These are phyloP conservation scores for Rhabdomys pumilio DNA, from an alignment of 2,797 vertebrate species.

Conservation along the genomic window DNA sequence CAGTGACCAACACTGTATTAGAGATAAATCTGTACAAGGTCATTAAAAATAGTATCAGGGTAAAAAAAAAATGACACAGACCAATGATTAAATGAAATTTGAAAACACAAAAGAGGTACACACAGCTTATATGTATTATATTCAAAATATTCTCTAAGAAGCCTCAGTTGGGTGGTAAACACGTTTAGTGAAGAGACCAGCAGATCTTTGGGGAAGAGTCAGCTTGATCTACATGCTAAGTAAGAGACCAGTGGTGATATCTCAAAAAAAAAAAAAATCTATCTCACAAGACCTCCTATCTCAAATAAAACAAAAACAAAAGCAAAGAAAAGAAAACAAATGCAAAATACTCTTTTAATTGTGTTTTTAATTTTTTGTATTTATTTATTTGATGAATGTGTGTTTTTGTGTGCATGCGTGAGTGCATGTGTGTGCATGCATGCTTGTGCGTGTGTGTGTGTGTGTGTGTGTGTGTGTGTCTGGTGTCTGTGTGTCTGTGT, in stretches of 20 bases:
- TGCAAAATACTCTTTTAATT: background rate
- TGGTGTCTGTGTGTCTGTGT: background rate
- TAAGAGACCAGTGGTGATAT: too few relatives aligned
- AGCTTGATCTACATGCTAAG: background rate
- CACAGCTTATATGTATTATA: background rate
- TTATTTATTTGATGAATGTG: background rate
- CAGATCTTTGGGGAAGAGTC: background rate
- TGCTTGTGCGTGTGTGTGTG: background rate
- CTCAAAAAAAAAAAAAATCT: background rate
- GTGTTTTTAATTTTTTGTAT: background rate
- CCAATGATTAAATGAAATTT: slow-evolving; percentile 3
- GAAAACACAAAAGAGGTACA: background rate
- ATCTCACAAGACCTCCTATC: too few relatives aligned
- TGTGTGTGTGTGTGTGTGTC: too few relatives aligned
- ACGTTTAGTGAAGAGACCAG: background rate
- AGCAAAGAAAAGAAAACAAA: too few relatives aligned
- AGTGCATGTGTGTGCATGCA: too few relatives aligned
- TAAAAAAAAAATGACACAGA: background rate
- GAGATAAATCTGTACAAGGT: background rate
- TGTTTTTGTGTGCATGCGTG: background rate
- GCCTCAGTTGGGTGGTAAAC: background rate
- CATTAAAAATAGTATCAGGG: background rate
- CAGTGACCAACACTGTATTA: background rate
- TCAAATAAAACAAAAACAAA: background rate
- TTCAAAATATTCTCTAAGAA: background rate